Conservation (phyloP, 2,797 vertebrate genomes). For the Pantherophis vulpinus region DNA sequence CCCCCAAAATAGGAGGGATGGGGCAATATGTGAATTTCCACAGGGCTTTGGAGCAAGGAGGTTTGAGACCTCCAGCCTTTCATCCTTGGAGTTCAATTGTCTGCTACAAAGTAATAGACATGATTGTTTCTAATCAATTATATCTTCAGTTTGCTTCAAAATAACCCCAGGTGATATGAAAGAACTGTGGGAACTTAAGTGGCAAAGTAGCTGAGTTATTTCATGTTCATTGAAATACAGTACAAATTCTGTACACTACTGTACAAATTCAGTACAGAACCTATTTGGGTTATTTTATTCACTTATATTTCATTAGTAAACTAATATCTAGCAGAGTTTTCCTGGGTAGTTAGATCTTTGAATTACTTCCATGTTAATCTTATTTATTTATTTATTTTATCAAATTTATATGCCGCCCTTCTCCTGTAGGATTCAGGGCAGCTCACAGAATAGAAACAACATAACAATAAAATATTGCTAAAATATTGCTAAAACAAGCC, state of each 20-base stretch:
- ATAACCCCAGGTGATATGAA: not conserved
- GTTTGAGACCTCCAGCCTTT: not conserved
- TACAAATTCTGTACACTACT: not conserved
- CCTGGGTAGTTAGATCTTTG: not conserved
- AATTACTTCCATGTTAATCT: not conserved
- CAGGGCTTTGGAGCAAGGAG: not conserved
- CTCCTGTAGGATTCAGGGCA: too few relatives aligned
- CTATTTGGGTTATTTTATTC: not conserved
- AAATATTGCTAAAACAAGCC: too few relatives aligned
- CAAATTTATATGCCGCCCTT: too few relatives aligned
- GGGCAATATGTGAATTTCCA: not conserved
- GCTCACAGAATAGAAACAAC: too few relatives aligned
- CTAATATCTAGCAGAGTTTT: not conserved
- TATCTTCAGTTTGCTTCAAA: not conserved
- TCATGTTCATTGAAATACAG: not conserved
- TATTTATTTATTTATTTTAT: too few relatives aligned
- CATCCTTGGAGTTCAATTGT: not conserved
- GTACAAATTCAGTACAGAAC: not conserved
- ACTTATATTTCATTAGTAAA: not conserved
- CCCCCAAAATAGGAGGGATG: not conserved
- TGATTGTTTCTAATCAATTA: not conserved
- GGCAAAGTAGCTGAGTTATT: not conserved
- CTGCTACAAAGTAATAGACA: not conserved
- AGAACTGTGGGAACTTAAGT: not conserved
- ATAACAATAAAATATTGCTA: too few relatives aligned